Evolutionary conservation across 2,888 invertebrate genomes (phyloP).

Genomic region (Ichneumoninae sp.): DNA sequence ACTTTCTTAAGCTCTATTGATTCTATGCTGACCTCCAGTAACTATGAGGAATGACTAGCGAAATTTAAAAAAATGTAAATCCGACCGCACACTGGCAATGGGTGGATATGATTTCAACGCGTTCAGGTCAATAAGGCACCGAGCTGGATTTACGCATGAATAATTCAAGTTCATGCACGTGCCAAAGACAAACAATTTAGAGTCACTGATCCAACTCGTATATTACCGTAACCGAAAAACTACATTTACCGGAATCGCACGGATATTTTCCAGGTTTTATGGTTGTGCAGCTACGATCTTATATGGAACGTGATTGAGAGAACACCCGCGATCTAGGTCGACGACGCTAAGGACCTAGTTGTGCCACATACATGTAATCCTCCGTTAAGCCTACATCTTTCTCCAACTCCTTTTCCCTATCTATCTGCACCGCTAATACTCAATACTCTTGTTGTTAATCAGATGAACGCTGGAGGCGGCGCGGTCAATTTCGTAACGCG

Average conservation of each 20-base stretch:
- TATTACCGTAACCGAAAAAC: background rate
- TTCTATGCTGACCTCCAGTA: constrained; percentile 8
- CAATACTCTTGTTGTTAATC: constrained; percentile 25
- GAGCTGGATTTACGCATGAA: constrained; percentile 27
- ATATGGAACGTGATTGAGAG: background rate
- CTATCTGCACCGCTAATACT: background rate
- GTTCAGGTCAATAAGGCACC: constrained; percentile 47
- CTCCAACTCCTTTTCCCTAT: background rate
- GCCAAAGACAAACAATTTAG: constrained; percentile 3
- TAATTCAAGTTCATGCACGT: constrained; percentile 23
- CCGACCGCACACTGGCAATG: constrained; percentile 1
- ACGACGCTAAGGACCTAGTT: too few species aligned
- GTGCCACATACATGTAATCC: background rate
- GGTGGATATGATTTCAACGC: constrained; percentile 32
- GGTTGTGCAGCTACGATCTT: background rate
- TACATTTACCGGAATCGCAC: background rate
- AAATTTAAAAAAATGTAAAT: constrained; percentile 9
- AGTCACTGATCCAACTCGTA: background rate
- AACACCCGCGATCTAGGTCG: too few species aligned
- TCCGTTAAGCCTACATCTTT: background rate
- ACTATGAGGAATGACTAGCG: background rate
- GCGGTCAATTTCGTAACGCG: constrained; percentile 58
- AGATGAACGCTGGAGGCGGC: constrained; percentile 13
- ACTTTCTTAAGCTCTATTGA: constrained; percentile 3
- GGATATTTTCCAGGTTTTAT: background rate